Base-by-base conservation (phyloP, 1,140 invertebrate species). In the Palaemon carinicauda region DNA sequence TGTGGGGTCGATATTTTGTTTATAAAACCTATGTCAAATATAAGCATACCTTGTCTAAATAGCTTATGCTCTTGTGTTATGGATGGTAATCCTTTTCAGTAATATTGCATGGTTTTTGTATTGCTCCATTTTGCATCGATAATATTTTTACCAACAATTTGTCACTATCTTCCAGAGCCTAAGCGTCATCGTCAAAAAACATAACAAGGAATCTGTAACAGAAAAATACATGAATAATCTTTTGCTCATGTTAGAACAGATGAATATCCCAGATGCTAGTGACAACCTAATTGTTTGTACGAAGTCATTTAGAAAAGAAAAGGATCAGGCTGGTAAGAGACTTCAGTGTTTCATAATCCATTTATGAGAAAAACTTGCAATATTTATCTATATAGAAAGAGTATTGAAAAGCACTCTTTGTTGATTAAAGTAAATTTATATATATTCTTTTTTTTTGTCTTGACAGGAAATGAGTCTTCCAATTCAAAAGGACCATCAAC, bases 161-260 rank as follows among this genome's bases (percentile, higher is more conserved):
- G 24, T 69, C 3, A 69, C 21, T 69, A 27, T 27, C 24, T 69
- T 69, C 29, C 60, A 69, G 60, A 69, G 24, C 24, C 60, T 69
- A 10, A 69, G 60, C 29, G n/a, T 27, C 19, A 69, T 69, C 3
- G 4, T 69, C 3, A 69, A 69, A 69, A 69, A 24, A 21, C 21
- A 69, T 5, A 69, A 69, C 10, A 69, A 69, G 24, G 29, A 69
- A 69, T 14, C 21, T 0, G 29, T 27, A 69, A 69, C 69, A 52
- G 82, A 65, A 15, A n/a, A 17, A 12, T 86, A 54, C 51, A 86
- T 86, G 77, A 79, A 54, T 50, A 86, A 86, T 54, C 77, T 86
- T 14, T 65, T 86, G 17, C 50, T 31, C 12, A 1, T 86, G 7
- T 21, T 86, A n/a, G 83, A 86, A 41, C 80, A 82, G 15, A 74